Percentiles rank a stretch among this genome's conserved stretches.
Evolutionary conservation across 2,797 vertebrate genomes (phyloP).

Genomic region (Anabacerthia variegaticeps): DNA sequence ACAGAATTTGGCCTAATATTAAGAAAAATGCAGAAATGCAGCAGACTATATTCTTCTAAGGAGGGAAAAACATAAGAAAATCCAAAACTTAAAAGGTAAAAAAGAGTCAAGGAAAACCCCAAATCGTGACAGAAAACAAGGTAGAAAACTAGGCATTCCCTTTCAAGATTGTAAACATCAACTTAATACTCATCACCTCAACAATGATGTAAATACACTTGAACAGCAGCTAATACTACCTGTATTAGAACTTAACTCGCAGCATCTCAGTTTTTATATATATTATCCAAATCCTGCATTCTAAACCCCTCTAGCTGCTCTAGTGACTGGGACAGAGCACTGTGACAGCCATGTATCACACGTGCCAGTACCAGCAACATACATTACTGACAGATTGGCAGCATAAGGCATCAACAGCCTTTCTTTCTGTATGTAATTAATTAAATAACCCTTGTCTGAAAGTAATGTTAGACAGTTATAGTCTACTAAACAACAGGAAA

Average conservation of each 20-base stretch:
- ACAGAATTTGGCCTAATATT: neutral
- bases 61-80: neutral
- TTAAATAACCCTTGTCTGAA: neutral
- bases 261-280: neutral
- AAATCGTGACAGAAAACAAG: neutral
- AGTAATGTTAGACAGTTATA: neutral
- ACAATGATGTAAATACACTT: neutral
- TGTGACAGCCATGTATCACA: neutral
- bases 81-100: neutral
- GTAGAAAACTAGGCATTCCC: neutral
- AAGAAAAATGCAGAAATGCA: neutral
- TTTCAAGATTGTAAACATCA: neutral
- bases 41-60: neutral
- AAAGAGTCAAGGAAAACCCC: neutral
- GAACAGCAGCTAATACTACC: neutral
- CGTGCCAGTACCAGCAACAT: neutral
- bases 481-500: neutral
- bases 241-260: neutral
- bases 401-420: neutral
- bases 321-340: neutral
- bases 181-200: neutral
- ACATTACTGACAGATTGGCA: neutral
- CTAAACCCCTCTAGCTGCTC: neutral
- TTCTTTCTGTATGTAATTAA: neutral
- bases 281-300: neutral